Conservation (phyloP, 2,113 vertebrate genomes). For the Muntiacus muntjak region DNA sequence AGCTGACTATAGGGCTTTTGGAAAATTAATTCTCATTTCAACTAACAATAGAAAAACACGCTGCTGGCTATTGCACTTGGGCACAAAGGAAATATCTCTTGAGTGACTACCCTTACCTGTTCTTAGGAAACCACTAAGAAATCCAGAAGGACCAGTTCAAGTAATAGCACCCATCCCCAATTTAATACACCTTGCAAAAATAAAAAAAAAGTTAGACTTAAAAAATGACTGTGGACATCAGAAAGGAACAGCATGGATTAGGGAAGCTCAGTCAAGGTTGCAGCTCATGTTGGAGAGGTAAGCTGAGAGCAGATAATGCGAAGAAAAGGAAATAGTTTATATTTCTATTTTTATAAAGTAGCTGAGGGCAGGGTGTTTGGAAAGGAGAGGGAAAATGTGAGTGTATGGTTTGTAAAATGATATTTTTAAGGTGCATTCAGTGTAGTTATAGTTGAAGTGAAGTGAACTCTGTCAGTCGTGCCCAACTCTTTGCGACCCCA, state of each 20-base stretch:
- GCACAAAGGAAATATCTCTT: neutral
- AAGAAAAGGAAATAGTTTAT: neutral
- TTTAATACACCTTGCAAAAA: neutral
- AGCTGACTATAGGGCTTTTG: neutral
- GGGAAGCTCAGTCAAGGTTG: neutral
- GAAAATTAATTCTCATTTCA: slow-evolving; percentile 52
- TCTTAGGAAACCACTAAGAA: slow-evolving; percentile 45
- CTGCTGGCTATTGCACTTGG: neutral
- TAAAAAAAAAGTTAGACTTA: neutral
- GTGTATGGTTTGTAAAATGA: neutral
- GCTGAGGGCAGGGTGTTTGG: neutral
- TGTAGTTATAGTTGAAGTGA: neutral
- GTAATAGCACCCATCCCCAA: neutral
- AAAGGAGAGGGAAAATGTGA: neutral
- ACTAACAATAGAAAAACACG: slow-evolving; percentile 40
- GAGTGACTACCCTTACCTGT: neutral
- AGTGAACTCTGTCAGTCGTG: neutral
- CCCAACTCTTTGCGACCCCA: neutral
- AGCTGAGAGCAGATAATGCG: neutral
- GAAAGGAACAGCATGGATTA: neutral
- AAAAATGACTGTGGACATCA: neutral
- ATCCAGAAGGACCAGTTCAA: slow-evolving; percentile 42
- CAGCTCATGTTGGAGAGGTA: neutral
- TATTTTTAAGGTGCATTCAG: neutral
- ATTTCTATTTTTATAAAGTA: neutral